Percentiles rank a stretch among this genome's conserved stretches.
Evolutionary conservation across 2,113 vertebrate genomes (phyloP).

Genomic region (Marmota flaviventris): DNA sequence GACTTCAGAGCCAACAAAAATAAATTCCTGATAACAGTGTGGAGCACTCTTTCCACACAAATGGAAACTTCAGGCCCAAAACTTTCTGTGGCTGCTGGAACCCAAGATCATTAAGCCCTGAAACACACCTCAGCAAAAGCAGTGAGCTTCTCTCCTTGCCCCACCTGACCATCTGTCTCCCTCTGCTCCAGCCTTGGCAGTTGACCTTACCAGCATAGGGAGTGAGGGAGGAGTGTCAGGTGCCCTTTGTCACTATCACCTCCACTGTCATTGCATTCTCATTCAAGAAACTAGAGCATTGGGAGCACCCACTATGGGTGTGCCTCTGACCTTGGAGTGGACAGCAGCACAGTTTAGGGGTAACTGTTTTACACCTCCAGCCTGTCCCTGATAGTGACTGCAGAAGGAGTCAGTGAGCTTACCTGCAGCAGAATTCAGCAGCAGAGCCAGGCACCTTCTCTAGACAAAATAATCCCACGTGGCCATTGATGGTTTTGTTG

Average conservation of each 20-base stretch:
- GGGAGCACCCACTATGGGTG: background rate
- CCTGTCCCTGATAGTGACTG: conserved; percentile 35
- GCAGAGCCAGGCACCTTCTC: conserved; percentile 64
- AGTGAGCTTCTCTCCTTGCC: background rate
- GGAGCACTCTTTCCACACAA: conserved; percentile 42
- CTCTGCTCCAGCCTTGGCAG: conserved; percentile 4
- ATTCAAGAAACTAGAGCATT: background rate
- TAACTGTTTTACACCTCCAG: background rate
- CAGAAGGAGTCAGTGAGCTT: conserved; percentile 33
- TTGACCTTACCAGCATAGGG: background rate
- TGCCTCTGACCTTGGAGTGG: conserved; percentile 9
- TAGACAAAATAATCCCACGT: conserved; percentile 66
- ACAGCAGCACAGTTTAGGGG: background rate
- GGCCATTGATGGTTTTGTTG: conserved; percentile 55
- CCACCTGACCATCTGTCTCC: background rate
- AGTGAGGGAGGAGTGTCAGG: background rate
- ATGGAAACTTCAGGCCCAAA: conserved; percentile 64
- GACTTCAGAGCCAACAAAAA: conserved; percentile 80
- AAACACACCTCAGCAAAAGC: conserved; percentile 66
- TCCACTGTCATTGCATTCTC: background rate
- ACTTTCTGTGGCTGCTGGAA: conserved; percentile 70
- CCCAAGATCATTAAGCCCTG: conserved; percentile 62
- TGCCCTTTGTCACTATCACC: background rate
- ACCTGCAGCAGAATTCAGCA: conserved; percentile 57
- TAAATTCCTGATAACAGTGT: conserved; percentile 76